Conservation (phyloP, 2,113 vertebrate genomes). For the Labeo catla region DNA sequence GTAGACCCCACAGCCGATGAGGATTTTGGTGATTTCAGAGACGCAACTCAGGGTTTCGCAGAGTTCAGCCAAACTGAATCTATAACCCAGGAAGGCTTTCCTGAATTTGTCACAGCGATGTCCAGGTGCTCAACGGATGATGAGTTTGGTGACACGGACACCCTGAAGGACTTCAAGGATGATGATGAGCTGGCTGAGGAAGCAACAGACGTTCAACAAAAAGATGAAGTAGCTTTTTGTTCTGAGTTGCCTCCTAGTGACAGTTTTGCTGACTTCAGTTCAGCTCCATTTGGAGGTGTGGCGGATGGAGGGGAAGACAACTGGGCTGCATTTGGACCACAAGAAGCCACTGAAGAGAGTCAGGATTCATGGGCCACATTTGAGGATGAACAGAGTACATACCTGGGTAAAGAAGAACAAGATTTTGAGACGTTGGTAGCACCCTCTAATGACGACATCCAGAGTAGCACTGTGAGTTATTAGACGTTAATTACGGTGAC, state of each 20-base stretch:
- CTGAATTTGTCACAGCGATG: constrained; percentile 54
- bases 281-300: constrained; percentile 74
- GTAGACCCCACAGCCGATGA: constrained; percentile 54
- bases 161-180: constrained; percentile 67
- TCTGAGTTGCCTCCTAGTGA: constrained; percentile 82
- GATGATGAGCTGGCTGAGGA: constrained; percentile 23
- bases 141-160: constrained; percentile 76
- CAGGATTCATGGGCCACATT: constrained; percentile 82
- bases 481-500: neutral
- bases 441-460: constrained; percentile 57
- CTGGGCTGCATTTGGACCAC: constrained; percentile 87
- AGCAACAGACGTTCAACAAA: constrained; percentile 16
- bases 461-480: constrained; percentile 78
- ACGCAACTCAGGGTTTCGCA: constrained; percentile 66
- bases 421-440: constrained; percentile 59
- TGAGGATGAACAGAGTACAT: constrained; percentile 74
- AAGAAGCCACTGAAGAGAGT: constrained; percentile 52
- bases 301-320: constrained; percentile 58
- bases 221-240: constrained; percentile 38
- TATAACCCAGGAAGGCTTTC: constrained; percentile 47
- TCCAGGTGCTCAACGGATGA: constrained; percentile 62
- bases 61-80: constrained; percentile 64
- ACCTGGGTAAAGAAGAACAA: constrained; percentile 60
- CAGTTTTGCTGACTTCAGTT: constrained; percentile 95
- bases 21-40: constrained; percentile 76